Percentiles rank a stretch among this genome's conserved stretches.
phyloP scores from a whole-genome alignment of 2,113 vertebrate genomes.

The Artemisiospiza belli region DNA sequence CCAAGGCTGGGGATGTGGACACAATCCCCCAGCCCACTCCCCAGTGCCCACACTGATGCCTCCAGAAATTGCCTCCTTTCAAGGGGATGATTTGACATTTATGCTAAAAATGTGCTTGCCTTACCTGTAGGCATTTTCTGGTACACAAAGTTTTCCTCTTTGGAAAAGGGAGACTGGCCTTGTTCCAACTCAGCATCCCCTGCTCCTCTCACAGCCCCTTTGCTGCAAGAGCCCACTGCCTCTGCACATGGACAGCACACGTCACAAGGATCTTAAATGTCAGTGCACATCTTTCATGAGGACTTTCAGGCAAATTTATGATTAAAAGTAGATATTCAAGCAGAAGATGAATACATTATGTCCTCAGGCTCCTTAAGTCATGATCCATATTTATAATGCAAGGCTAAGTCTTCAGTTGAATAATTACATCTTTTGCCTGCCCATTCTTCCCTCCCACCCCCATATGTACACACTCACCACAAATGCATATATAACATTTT shows the following conservation, averaged over 20 bases:
- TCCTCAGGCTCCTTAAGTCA: slow-evolving; percentile 44
- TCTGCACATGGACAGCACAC: not conserved
- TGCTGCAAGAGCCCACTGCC: not conserved
- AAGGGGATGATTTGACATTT: slow-evolving; percentile 1
- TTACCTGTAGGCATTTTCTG: slow-evolving; percentile 20
- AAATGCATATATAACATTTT: slow-evolving; percentile 31
- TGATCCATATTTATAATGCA: slow-evolving; percentile 72
- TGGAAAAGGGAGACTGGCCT: not conserved
- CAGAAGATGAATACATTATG: slow-evolving; percentile 41
- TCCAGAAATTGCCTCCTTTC: not conserved
- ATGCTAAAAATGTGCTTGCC: not conserved
- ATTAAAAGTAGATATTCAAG: slow-evolving; percentile 50
- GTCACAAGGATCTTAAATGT: slow-evolving; percentile 18
- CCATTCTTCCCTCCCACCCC: not conserved
- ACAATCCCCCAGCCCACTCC: not conserved
- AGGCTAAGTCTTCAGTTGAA: slow-evolving; percentile 16
- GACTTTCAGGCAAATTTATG: not conserved
- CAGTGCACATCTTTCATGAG: not conserved
- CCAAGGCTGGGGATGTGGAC: not conserved
- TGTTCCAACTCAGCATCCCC: not conserved
- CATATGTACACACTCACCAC: not conserved
- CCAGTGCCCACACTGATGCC: not conserved
- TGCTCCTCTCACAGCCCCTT: not conserved
- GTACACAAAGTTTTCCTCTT: not conserved
- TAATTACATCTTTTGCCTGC: slow-evolving; percentile 3